Conservation (phyloP, 2,113 vertebrate species). For the Lonchura striata region DNA sequence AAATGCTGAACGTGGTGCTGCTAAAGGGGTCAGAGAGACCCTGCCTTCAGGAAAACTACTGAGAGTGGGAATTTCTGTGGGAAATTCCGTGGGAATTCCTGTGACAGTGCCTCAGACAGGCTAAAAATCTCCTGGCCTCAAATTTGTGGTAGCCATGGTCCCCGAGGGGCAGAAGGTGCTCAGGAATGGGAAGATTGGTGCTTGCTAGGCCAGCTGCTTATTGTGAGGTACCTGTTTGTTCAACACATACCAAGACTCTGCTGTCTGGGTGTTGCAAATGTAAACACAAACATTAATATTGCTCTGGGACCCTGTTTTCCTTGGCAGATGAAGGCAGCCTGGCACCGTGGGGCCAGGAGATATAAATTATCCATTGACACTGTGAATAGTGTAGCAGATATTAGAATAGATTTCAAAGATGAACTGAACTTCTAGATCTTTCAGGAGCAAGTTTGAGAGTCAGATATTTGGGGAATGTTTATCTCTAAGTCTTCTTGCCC, state of each 20-base stretch:
- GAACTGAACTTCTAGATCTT: neutral
- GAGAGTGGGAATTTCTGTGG: neutral
- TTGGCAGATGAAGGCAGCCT: neutral
- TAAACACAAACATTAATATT: neutral
- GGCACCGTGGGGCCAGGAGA: neutral
- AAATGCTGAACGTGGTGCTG: neutral
- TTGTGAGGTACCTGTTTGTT: neutral
- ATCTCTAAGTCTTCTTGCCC: neutral
- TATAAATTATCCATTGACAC: neutral
- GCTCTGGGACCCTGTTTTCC: neutral
- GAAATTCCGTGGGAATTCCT: neutral
- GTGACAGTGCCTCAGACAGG: neutral
- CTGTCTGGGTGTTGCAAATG: neutral
- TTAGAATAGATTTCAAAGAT: neutral
- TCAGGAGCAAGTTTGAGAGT: neutral
- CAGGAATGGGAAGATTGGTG: neutral
- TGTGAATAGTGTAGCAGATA: neutral
- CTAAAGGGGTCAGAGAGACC: neutral
- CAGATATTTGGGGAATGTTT: neutral
- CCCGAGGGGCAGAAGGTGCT: neutral
- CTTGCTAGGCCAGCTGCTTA: neutral
- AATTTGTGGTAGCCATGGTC: fast-evolving
- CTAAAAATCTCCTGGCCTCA: neutral
- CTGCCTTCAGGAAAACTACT: neutral
- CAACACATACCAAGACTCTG: neutral